Evolutionary conservation across 2,797 vertebrate genomes (phyloP).

Genomic region (Halcyon badia): DNA sequence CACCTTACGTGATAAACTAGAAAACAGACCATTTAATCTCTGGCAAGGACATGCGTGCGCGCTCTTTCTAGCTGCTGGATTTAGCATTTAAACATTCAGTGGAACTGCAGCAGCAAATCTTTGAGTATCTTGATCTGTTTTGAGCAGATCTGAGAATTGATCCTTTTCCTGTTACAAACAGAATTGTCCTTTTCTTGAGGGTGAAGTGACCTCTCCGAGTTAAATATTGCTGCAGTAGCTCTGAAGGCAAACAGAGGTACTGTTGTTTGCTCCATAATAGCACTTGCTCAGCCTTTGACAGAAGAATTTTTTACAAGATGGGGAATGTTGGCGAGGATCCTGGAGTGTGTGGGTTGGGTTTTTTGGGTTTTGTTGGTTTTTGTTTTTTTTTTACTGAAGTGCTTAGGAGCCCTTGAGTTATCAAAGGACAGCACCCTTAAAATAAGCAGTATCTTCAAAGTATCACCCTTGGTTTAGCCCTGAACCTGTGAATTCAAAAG

Average conservation of each 20-base stretch:
- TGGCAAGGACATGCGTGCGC: not conserved
- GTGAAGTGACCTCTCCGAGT: slow-evolving; percentile 21
- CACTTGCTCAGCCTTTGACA: slow-evolving; percentile 71
- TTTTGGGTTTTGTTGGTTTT: too few relatives aligned
- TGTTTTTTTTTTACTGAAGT: not conserved
- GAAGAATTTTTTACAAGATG: slow-evolving; percentile 69
- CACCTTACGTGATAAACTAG: not conserved
- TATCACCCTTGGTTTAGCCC: not conserved
- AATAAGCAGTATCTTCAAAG: not conserved
- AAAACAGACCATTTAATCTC: slow-evolving; percentile 10
- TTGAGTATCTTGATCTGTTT: slow-evolving; percentile 33
- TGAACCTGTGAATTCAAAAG: not conserved
- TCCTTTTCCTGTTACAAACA: slow-evolving; percentile 8
- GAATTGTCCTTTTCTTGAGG: slow-evolving; percentile 1
- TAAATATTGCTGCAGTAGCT: slow-evolving; percentile 67
- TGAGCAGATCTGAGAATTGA: not conserved
- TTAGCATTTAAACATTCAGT: not conserved
- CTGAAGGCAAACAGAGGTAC: slow-evolving; percentile 75
- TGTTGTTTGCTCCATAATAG: slow-evolving; percentile 76
- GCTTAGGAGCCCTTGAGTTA: not conserved
- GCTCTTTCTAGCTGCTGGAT: not conserved
- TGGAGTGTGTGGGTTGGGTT: not conserved
- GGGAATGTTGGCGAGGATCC: slow-evolving; percentile 70
- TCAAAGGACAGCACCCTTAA: not conserved
- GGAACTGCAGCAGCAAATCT: not conserved